phyloP scores from a whole-genome alignment of 2,113 vertebrate genomes.

The Speoplatyrhinus poulsoni region DNA sequence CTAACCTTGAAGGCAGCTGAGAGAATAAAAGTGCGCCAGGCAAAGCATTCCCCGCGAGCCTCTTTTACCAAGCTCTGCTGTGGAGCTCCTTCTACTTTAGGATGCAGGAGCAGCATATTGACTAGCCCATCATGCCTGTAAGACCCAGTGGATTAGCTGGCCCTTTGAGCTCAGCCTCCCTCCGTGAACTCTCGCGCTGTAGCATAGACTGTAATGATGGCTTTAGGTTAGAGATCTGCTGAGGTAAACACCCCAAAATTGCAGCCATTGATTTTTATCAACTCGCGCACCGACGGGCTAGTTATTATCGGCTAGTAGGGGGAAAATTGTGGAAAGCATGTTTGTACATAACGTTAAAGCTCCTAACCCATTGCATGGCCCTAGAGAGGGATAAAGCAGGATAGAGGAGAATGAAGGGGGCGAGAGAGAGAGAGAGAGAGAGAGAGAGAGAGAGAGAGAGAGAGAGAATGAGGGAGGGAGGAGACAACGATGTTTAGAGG shows the following conservation, averaged over 20 bases:
- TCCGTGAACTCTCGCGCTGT: slow-evolving; percentile 50
- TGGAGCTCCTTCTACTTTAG: slow-evolving; percentile 58
- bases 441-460: slow-evolving; percentile 20
- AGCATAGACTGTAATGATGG: slow-evolving; percentile 66
- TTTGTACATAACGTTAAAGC: slow-evolving; percentile 38
- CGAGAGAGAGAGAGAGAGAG: slow-evolving; percentile 1
- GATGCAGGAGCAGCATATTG: slow-evolving; percentile 66
- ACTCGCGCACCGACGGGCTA: slow-evolving; percentile 26
- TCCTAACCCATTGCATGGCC: slow-evolving; percentile 26
- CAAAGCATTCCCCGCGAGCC: slow-evolving; percentile 62
- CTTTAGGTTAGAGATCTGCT: slow-evolving; percentile 59
- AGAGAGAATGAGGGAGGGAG: neutral
- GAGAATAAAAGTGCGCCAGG: slow-evolving; percentile 54
- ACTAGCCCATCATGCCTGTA: slow-evolving; percentile 70
- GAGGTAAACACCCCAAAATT: slow-evolving; percentile 63
- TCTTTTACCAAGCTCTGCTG: slow-evolving; percentile 54
- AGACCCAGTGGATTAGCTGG: slow-evolving; percentile 71
- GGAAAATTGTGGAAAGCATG: slow-evolving; percentile 23
- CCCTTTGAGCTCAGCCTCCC: slow-evolving; percentile 62
- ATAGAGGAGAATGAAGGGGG: neutral
- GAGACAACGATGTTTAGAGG: neutral
- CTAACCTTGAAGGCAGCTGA: slow-evolving; percentile 64
- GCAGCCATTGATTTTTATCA: slow-evolving; percentile 63
- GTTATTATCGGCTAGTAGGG: slow-evolving; percentile 32
- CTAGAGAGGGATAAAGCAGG: slow-evolving; percentile 12